Evolutionary conservation across 2,888 invertebrate species (phyloP).

Genomic region (Papilio gigon): DNA sequence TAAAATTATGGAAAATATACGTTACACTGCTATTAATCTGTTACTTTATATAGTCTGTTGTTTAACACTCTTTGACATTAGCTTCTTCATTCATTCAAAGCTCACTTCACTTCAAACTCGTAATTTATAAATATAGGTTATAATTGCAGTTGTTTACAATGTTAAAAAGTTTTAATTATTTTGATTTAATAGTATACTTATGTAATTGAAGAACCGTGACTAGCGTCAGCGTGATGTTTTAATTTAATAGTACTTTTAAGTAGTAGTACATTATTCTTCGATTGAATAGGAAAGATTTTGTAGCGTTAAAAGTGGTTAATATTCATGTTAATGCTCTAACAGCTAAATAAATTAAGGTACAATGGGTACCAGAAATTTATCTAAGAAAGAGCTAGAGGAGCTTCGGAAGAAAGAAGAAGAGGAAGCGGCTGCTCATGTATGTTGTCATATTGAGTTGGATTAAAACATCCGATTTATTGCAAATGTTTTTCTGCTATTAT

Average conservation of each 20-base stretch:
- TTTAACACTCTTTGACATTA: background rate
- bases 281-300: background rate
- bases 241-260: background rate
- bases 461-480: background rate
- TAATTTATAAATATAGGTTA: constrained; percentile 19
- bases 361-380: constrained; percentile 84
- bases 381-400: constrained; percentile 93
- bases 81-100: background rate
- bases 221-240: background rate
- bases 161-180: background rate
- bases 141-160: constrained; percentile 18
- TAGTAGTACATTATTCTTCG: background rate
- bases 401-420: constrained; percentile 93
- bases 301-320: background rate
- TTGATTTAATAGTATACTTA: background rate
- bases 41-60: too few species aligned
- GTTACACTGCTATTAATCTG: too few species aligned
- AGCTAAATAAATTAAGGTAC: constrained; percentile 84
- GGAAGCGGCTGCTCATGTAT: constrained; percentile 94
- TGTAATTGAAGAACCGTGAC: background rate
- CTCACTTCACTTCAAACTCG: background rate
- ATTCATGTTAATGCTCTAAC: constrained; percentile 47
- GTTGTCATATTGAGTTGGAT: constrained; percentile 46
- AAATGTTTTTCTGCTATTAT: background rate
- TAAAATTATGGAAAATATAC: too few species aligned